A percentile compares a stretch with the other conserved stretches of the same genome.
Conservation (phyloP, 2,888 invertebrate genomes). For the Acronicta psi region DNA sequence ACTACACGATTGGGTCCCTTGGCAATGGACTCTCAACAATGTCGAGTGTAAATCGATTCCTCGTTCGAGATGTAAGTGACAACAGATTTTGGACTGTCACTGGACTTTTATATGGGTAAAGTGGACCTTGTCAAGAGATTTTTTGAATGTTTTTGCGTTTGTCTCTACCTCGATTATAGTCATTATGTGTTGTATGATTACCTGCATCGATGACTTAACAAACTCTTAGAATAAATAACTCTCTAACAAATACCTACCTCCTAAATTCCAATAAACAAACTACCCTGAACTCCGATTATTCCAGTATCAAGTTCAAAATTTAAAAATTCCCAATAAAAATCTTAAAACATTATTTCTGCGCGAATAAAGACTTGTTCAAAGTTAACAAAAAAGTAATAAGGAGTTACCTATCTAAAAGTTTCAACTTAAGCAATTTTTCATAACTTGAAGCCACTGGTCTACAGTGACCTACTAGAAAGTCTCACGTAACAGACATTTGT, state of each 20-base stretch:
- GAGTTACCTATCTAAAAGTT: slow-evolving; percentile 71
- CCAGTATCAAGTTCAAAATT: slow-evolving; percentile 26
- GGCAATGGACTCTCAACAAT: slow-evolving; percentile 74
- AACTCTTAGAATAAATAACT: neutral
- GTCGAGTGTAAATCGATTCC: slow-evolving; percentile 81
- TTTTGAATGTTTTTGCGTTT: neutral
- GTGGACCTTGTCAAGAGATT: neutral
- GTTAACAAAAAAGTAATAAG: slow-evolving; percentile 66
- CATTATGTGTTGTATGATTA: too few relatives aligned
- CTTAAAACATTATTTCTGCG: slow-evolving; percentile 63
- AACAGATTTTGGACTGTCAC: slow-evolving; percentile 56
- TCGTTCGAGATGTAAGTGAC: slow-evolving; percentile 62
- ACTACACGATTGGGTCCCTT: slow-evolving; percentile 77
- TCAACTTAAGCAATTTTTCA: slow-evolving; percentile 77
- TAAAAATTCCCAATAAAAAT: slow-evolving; percentile 46
- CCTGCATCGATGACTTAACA: too few relatives aligned
- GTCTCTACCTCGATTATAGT: neutral
- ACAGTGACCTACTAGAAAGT: slow-evolving; percentile 64
- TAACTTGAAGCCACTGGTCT: slow-evolving; percentile 68
- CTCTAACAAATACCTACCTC: neutral
- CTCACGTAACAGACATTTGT: slow-evolving; percentile 72
- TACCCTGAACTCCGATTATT: slow-evolving; percentile 16
- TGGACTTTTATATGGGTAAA: slow-evolving; percentile 33
- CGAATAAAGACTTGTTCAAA: slow-evolving; percentile 51
- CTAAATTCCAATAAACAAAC: slow-evolving; percentile 8